Percentiles rank a stretch among this genome's conserved stretches.
These are phyloP conservation scores for Augochlora pura DNA, from an alignment of 1,140 invertebrate genomes.

Conservation along the genomic window DNA sequence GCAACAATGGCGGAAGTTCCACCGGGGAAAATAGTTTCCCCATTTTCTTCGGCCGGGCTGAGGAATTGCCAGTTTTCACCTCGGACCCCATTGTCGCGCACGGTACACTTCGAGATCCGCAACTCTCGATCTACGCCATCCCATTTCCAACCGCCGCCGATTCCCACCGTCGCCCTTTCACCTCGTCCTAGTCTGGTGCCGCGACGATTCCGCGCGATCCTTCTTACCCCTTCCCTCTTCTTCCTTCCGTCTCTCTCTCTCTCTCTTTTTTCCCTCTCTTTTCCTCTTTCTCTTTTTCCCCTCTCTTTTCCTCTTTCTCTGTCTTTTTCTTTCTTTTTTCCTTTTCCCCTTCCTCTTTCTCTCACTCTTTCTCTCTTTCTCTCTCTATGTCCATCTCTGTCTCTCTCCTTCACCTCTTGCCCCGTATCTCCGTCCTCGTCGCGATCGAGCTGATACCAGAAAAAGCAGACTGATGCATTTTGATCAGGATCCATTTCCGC, in stretches of 20 bases:
- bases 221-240: not conserved
- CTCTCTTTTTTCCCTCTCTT: not conserved
- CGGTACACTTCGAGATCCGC: constrained; percentile 42
- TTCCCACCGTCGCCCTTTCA: not conserved
- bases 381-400: too few relatives aligned
- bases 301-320: not conserved
- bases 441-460: constrained; percentile 44
- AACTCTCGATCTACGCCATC: constrained; percentile 52
- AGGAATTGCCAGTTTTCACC: constrained; percentile 65
- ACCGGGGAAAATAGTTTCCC: constrained; percentile 70
- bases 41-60: constrained; percentile 65
- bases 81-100: constrained; percentile 53
- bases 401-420: not conserved
- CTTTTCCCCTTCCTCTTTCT: not conserved
- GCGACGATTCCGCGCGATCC: constrained; percentile 1
- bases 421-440: not conserved
- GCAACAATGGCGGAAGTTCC: constrained; percentile 58
- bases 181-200: constrained; percentile 3
- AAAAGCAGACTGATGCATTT: constrained; percentile 55
- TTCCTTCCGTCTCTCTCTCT: not conserved
- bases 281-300: not conserved
- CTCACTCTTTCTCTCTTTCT: not conserved
- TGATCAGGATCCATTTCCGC: constrained; percentile 57
- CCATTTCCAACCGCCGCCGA: constrained; percentile 41
- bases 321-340: not conserved